phyloP scores from a whole-genome alignment of 2,888 invertebrate species.

The Gymnosoma rotundatum region DNA sequence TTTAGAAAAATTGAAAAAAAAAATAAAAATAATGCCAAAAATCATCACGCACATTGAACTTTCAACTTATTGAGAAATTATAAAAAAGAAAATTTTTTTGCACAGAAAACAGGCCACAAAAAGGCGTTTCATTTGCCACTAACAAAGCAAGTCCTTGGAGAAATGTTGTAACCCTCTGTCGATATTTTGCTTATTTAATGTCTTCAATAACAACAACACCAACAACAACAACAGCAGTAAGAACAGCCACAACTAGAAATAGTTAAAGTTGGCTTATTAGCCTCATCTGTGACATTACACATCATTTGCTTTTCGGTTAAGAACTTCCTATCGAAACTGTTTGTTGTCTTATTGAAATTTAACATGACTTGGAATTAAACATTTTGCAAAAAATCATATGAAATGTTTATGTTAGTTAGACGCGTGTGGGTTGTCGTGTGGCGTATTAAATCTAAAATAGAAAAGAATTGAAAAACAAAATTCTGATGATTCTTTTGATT shows the following conservation, averaged over 20 bases:
- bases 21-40: slow-evolving; percentile 12
- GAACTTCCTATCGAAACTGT: background rate
- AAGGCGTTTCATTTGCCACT: slow-evolving; percentile 65
- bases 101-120: slow-evolving; percentile 65
- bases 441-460: slow-evolving; percentile 78
- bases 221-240: background rate
- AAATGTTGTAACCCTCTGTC: slow-evolving; percentile 38
- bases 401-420: slow-evolving; percentile 73
- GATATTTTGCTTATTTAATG: slow-evolving; percentile 32
- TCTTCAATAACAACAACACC: slow-evolving; percentile 37
- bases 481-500: slow-evolving; percentile 73
- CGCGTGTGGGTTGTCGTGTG: slow-evolving; percentile 81
- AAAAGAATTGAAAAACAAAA: slow-evolving; percentile 14
- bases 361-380: slow-evolving; percentile 51
- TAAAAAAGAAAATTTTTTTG: slow-evolving; percentile 1
- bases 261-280: slow-evolving; percentile 59
- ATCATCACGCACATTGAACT: slow-evolving; percentile 59
- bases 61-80: slow-evolving; percentile 58
- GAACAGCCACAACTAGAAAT: background rate
- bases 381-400: slow-evolving; percentile 31
- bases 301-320: slow-evolving; percentile 47
- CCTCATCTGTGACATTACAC: slow-evolving; percentile 68
- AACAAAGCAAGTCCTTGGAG: slow-evolving; percentile 66
- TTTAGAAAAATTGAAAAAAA: background rate
- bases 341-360: slow-evolving; percentile 3